Conservation (phyloP, 2,888 invertebrate species). For the Lasioglossum oenotherae region DNA sequence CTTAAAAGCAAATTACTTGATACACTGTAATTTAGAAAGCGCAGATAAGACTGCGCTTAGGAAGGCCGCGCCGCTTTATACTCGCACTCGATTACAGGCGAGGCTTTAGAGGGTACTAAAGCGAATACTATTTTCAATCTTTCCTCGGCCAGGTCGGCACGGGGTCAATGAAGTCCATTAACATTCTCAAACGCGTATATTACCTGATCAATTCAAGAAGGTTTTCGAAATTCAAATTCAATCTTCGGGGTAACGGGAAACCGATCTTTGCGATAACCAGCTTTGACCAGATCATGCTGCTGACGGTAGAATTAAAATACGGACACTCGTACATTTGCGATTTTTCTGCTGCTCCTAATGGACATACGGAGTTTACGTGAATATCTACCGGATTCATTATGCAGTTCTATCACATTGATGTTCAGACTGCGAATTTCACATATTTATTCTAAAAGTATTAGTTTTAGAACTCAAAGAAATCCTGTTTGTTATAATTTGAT, state of each 20-base stretch:
- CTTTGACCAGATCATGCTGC: not conserved
- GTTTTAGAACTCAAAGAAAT: no score
- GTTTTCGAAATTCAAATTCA: not conserved
- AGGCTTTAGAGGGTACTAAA: conserved; percentile 33
- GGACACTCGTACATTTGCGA: not conserved
- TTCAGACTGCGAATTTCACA: not conserved
- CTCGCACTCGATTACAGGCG: conserved; percentile 52
- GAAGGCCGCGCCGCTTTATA: conserved; percentile 40
- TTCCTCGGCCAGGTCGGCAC: conserved; percentile 9
- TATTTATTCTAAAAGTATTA: no score
- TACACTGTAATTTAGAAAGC: conserved; percentile 65
- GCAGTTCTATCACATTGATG: not conserved
- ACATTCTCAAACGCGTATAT: not conserved
- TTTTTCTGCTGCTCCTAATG: not conserved
- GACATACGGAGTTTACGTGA: not conserved
- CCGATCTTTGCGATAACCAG: not conserved
- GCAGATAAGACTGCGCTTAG: conserved; percentile 47
- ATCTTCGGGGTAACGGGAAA: not conserved
- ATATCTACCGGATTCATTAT: not conserved
- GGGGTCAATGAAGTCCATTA: conserved; percentile 19
- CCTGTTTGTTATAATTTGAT: no score
- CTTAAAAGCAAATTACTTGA: conserved; percentile 64
- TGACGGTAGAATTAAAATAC: not conserved
- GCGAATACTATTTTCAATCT: conserved; percentile 55
- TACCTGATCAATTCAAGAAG: not conserved